These are phyloP conservation scores for Leistus spinibarbis DNA, from an alignment of 2,888 invertebrate genomes.

Conservation along the genomic window DNA sequence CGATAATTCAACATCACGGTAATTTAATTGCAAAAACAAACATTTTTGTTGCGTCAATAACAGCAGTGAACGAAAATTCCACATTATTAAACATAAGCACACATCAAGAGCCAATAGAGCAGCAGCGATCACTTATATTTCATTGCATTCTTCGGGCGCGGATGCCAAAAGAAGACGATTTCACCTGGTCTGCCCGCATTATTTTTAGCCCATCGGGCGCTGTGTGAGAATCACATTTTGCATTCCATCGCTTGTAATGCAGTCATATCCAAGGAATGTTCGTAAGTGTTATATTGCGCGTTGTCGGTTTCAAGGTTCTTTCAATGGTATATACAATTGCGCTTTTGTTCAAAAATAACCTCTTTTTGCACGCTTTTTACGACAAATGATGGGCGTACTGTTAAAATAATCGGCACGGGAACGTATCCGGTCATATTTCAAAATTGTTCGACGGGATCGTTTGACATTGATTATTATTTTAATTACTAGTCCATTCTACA, in stretches of 20 bases:
- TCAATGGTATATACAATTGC: background rate
- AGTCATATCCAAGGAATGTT: background rate
- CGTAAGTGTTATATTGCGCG: background rate
- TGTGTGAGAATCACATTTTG: background rate
- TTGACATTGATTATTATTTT: no score
- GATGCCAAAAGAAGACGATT: slow-evolving; percentile 10
- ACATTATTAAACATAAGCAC: background rate
- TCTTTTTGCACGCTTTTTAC: background rate
- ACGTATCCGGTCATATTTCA: background rate
- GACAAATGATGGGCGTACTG: background rate
- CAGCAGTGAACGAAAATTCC: background rate
- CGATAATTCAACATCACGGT: background rate
- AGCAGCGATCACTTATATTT: background rate
- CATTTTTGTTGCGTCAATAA: background rate
- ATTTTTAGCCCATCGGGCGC: background rate
- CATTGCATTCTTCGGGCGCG: background rate
- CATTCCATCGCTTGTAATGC: background rate
- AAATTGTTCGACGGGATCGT: no score
- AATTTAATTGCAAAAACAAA: background rate
- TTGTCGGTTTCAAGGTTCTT: background rate
- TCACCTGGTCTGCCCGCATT: slow-evolving; percentile 26
- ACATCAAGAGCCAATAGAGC: background rate
- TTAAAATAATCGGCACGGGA: background rate
- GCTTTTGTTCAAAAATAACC: background rate
- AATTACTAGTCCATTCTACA: no score